Conservation (phyloP, 2,888 invertebrate species). For the Tetrapedia diversipes region DNA sequence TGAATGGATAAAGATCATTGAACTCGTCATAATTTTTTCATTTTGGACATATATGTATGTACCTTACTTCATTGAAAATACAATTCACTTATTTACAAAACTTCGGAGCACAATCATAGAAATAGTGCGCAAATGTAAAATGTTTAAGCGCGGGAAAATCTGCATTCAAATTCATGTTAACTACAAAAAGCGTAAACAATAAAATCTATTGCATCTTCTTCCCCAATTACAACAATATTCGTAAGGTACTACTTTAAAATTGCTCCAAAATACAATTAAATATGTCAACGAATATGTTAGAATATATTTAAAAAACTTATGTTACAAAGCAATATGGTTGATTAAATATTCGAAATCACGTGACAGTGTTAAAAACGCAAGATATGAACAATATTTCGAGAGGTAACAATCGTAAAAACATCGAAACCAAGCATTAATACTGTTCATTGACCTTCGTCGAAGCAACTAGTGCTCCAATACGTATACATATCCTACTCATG, state of each 20-base stretch:
- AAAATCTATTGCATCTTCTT: no score
- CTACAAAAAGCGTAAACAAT: not conserved
- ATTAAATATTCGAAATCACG: not conserved
- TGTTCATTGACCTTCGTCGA: conserved; percentile 53
- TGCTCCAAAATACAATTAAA: not conserved
- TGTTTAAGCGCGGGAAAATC: not conserved
- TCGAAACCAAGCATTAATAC: conserved; percentile 39
- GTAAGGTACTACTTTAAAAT: not conserved
- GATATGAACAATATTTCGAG: not conserved
- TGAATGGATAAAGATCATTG: no score
- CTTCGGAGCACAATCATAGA: not conserved
- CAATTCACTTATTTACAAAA: no score
- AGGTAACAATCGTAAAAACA: conserved; percentile 12
- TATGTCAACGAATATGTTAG: not conserved
- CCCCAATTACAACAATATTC: not conserved
- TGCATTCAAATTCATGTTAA: not conserved
- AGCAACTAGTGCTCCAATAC: conserved; percentile 55
- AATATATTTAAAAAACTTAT: not conserved
- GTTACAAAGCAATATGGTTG: not conserved
- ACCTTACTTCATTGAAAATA: no score
- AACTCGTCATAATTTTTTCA: no score
- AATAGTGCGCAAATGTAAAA: not conserved
- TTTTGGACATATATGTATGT: no score
- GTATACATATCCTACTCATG: conserved; percentile 12
- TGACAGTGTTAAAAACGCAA: not conserved